Evolutionary conservation across 2,888 invertebrate species (phyloP), one percentile per base, ranked within the genome.

Genomic region (Drosophila crucigera): DNA sequence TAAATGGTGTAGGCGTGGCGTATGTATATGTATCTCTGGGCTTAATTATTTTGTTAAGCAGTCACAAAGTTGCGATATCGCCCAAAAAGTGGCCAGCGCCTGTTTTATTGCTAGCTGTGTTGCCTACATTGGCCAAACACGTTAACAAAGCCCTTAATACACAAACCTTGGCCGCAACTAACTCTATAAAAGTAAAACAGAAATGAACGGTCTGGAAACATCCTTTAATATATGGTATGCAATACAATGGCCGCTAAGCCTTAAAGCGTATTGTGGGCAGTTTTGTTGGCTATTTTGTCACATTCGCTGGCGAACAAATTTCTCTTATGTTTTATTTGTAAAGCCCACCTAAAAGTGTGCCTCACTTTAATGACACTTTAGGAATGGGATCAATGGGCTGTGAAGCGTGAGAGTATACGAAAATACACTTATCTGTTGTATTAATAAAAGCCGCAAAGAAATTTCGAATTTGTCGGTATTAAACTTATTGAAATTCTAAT

Each of bases 211-310:
- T 11, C 58, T 55, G 53, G 4, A 16, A 39, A 41, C 31, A 33
- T 61, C 37, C 54, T 61, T 61, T 65, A 65, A 67, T 55, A 28
- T 14, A 28, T 19, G 33, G 30, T n/a, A 19, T 30, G 41, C 55
- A 11, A 33, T 47, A 37, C 43, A 66, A 63, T 53, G 64, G 33
- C 61, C 50, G 47, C 73, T 88, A 87, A 87, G 84, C 80, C 84
- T 75, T 66, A 88, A 84, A 84, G 88, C 76, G 69, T 66, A 74
- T 84, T 84, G 78, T 75, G 84, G 88, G 83, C 74, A 86, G 55
- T 70, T 76, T 68, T 66, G 68, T 66, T 56, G 25, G 47, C 39
- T 64, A 22, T 58, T 54, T 49, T 66, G 37, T 62, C 52, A 59
- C 30, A 30, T 52, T 52, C 47, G 39, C 25, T 50, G 65, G 62